These are phyloP conservation scores for Aratinga solstitialis DNA, from an alignment of 2,797 vertebrate genomes.

Conservation along the genomic window DNA sequence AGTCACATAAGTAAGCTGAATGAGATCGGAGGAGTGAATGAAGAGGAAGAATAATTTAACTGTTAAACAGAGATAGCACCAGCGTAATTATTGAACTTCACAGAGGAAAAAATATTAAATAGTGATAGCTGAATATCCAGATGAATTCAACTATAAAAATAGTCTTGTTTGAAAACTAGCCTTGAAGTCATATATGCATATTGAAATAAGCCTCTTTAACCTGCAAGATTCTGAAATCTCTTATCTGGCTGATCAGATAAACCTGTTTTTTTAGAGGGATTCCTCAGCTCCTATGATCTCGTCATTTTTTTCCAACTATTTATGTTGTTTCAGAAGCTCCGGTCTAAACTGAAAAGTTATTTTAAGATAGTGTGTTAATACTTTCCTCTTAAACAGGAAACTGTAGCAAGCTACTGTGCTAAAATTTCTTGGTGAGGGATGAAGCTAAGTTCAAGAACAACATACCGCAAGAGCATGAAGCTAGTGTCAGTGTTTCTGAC, in stretches of 20 bases:
- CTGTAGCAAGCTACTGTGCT: background rate
- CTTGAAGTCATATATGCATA: background rate
- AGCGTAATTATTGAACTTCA: background rate
- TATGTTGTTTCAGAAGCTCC: background rate
- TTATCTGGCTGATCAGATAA: background rate
- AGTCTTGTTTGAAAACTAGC: background rate
- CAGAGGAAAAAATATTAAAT: background rate
- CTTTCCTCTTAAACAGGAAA: background rate
- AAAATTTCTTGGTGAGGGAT: background rate
- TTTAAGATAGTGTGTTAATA: background rate
- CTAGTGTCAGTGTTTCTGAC: background rate
- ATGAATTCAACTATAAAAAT: background rate
- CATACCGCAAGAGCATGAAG: background rate
- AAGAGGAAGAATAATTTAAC: background rate
- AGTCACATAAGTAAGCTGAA: background rate
- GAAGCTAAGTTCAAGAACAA: background rate
- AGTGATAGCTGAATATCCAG: background rate
- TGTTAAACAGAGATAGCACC: background rate
- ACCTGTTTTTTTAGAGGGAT: background rate
- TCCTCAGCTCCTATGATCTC: background rate
- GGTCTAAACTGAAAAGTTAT: background rate
- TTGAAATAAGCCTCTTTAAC: background rate
- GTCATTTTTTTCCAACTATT: background rate
- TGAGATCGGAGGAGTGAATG: background rate
- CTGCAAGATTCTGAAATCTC: background rate